These are phyloP conservation scores for Heliconius eleuchia DNA, from an alignment of 1,140 invertebrate species.

Conservation along the genomic window DNA sequence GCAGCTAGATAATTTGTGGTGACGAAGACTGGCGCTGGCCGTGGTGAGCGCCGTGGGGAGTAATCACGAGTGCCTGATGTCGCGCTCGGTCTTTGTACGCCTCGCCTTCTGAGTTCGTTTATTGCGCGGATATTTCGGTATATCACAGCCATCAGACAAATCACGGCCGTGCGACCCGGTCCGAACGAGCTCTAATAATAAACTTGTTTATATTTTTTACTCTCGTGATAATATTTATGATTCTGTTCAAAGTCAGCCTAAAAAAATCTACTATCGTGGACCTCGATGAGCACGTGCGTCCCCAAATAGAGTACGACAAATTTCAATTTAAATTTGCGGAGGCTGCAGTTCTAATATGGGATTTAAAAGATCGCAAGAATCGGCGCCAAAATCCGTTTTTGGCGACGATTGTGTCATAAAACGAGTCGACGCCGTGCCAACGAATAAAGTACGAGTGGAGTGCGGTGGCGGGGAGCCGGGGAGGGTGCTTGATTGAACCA, in stretches of 20 bases:
- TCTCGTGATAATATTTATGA: conserved; percentile 67
- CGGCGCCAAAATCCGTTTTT: conserved; percentile 56
- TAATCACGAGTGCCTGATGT: conserved; percentile 12
- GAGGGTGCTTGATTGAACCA: background rate
- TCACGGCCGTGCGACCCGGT: conserved; percentile 78
- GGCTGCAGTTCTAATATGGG: conserved; percentile 51
- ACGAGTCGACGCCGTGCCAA: conserved; percentile 24
- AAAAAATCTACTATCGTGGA: conserved; percentile 36
- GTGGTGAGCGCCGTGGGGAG: conserved; percentile 50
- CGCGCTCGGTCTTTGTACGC: conserved; percentile 58
- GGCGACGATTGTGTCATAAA: conserved; percentile 31
- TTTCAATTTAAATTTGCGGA: conserved; percentile 46
- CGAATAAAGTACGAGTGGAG: conserved; percentile 12
- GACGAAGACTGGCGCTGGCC: conserved; percentile 38
- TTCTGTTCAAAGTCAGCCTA: conserved; percentile 47
- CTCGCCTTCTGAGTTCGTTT: conserved; percentile 58
- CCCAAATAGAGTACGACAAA: conserved; percentile 60
- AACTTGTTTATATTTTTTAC: conserved; percentile 81
- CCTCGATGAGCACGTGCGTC: conserved; percentile 67
- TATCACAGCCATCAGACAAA: conserved; percentile 79
- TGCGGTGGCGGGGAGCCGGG: background rate
- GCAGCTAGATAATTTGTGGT: conserved; percentile 19
- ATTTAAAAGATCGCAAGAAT: conserved; percentile 45
- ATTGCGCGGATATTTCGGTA: conserved; percentile 78
- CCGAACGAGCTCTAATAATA: conserved; percentile 79